These are phyloP conservation scores for Mercenaria mercenaria DNA, from an alignment of 1,140 invertebrate genomes.

Conservation along the genomic window DNA sequence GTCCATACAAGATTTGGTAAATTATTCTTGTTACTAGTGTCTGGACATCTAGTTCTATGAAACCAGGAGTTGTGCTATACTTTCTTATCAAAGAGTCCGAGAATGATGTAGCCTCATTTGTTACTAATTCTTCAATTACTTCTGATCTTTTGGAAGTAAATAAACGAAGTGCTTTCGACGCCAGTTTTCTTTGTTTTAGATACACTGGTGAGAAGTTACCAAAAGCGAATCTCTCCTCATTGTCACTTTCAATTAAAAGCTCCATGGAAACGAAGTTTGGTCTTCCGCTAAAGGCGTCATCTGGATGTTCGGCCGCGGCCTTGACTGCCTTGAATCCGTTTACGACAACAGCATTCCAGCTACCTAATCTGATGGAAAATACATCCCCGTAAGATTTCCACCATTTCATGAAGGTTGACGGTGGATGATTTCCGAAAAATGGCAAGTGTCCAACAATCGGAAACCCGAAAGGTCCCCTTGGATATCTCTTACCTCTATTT, in stretches of 20 bases:
- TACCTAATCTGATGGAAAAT: background rate
- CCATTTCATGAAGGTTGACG: background rate
- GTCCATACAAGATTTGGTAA: background rate
- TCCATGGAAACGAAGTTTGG: constrained; percentile 3
- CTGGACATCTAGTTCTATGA: background rate
- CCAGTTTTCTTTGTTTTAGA: background rate
- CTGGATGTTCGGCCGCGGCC: no score
- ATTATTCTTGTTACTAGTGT: background rate
- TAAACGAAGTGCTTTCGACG: background rate
- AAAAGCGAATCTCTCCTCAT: background rate
- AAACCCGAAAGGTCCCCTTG: background rate
- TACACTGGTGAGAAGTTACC: background rate
- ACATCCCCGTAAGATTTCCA: background rate
- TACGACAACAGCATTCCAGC: background rate
- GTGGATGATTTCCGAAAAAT: background rate
- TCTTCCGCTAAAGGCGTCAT: background rate
- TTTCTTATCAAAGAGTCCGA: background rate
- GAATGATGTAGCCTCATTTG: background rate
- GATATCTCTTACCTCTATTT: no score
- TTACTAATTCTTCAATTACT: background rate
- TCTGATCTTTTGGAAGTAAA: background rate
- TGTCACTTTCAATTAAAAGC: background rate
- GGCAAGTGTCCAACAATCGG: background rate
- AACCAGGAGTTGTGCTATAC: background rate
- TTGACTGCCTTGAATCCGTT: no score